These are phyloP conservation scores for Volucella zonaria DNA, from an alignment of 2,888 invertebrate species.

Conservation along the genomic window DNA sequence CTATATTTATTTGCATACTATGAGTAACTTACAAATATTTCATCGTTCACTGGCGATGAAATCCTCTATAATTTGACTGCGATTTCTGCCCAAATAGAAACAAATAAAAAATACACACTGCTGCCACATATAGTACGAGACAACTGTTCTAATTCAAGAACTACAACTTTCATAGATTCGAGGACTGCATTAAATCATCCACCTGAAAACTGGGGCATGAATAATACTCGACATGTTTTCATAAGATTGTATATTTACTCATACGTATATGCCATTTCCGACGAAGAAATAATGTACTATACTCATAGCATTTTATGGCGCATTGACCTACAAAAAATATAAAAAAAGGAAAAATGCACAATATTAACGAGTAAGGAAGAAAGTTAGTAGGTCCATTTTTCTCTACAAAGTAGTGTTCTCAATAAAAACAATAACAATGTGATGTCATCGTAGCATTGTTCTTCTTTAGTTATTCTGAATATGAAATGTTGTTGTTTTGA, in stretches of 20 bases:
- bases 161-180: conserved; percentile 36
- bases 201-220: conserved; percentile 60
- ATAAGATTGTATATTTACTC: conserved; percentile 45
- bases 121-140: conserved; percentile 37
- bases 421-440: conserved; percentile 30
- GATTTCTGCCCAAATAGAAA: conserved; percentile 33
- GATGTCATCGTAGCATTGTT: background rate
- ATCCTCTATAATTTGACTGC: conserved; percentile 4
- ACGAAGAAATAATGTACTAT: conserved; percentile 49
- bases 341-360: conserved; percentile 10
- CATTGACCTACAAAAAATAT: conserved; percentile 32
- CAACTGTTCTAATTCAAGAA: conserved; percentile 35
- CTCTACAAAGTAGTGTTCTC: conserved; percentile 27
- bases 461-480: background rate
- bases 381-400: conserved; percentile 43
- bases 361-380: conserved; percentile 22
- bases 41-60: background rate
- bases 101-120: conserved; percentile 38
- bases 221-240: conserved; percentile 49
- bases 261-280: conserved; percentile 34
- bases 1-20: too few species aligned
- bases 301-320: conserved; percentile 36
- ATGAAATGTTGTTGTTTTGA: too few species aligned
- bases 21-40: too few species aligned
- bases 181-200: conserved; percentile 56